Evolutionary conservation across 2,888 invertebrate genomes (phyloP).

Genomic region (Epinotia nisella): DNA sequence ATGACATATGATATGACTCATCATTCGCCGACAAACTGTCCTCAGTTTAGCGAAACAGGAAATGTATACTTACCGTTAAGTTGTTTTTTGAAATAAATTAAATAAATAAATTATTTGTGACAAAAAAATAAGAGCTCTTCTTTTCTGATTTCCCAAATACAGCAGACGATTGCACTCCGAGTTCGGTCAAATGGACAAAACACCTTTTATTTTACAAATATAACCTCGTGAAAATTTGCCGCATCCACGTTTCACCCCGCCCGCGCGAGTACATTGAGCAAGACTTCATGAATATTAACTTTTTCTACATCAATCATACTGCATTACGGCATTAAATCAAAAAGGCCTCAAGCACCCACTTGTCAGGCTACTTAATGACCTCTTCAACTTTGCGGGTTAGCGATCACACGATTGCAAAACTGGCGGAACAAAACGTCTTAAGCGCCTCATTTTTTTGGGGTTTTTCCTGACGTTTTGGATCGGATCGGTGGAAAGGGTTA

Average conservation of each 20-base stretch:
- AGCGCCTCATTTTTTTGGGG: background rate
- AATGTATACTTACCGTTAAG: too few relatives aligned
- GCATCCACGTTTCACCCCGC: conserved; percentile 43
- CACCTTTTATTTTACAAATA: background rate
- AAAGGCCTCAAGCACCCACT: conserved; percentile 43
- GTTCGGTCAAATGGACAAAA: background rate
- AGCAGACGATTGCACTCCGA: too few relatives aligned
- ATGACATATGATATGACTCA: too few relatives aligned
- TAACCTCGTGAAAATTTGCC: conserved; percentile 32
- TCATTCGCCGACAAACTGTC: too few relatives aligned
- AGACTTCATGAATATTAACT: conserved; percentile 81
- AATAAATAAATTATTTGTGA: too few relatives aligned
- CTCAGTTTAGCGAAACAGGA: too few relatives aligned
- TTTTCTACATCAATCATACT: conserved; percentile 77
- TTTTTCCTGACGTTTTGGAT: background rate
- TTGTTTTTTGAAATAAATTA: too few relatives aligned
- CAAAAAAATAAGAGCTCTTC: too few relatives aligned
- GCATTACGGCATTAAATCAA: conserved; percentile 39
- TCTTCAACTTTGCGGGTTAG: conserved; percentile 35
- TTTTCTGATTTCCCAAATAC: too few relatives aligned
- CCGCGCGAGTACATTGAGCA: conserved; percentile 61
- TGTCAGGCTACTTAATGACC: conserved; percentile 40
- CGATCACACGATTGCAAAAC: conserved; percentile 26
- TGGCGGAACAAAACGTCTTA: background rate
- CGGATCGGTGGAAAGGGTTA: conserved; percentile 13